phyloP scores from a whole-genome alignment of 2,888 invertebrate genomes.

The Limnephilus marmoratus region DNA sequence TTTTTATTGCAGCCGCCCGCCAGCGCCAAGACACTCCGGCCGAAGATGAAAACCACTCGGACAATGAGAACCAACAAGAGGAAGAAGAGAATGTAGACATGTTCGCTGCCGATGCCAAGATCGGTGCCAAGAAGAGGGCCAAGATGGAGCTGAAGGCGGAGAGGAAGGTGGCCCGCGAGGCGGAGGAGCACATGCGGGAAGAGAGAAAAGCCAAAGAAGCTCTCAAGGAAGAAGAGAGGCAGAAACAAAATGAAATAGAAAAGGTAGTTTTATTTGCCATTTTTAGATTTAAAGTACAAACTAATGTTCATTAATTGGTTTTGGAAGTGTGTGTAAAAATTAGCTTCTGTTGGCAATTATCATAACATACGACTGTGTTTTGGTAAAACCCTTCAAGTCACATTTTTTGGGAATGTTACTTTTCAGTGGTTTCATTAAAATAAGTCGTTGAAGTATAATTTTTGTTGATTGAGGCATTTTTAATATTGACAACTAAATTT shows the following conservation, averaged over 20 bases:
- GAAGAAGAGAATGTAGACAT: slow-evolving; percentile 68
- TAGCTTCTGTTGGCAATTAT: too few relatives aligned
- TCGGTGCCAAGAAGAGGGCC: slow-evolving; percentile 95
- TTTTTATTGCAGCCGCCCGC: slow-evolving; percentile 70
- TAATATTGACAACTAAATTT: too few relatives aligned
- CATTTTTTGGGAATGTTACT: too few relatives aligned
- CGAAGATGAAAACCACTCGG: slow-evolving; percentile 76
- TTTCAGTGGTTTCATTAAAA: too few relatives aligned
- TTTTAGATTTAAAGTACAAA: neutral
- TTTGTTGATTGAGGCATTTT: too few relatives aligned
- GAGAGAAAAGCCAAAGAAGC: slow-evolving; percentile 88
- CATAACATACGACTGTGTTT: too few relatives aligned
- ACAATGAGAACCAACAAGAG: slow-evolving; percentile 76
- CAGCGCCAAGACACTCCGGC: slow-evolving; percentile 71
- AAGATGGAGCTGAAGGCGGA: slow-evolving; percentile 96
- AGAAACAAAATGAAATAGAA: slow-evolving; percentile 84
- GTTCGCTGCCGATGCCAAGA: slow-evolving; percentile 81
- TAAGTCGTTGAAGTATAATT: too few relatives aligned
- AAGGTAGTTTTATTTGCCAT: slow-evolving; percentile 69
- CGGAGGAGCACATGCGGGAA: slow-evolving; percentile 86
- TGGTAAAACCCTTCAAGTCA: too few relatives aligned
- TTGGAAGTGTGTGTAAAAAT: too few relatives aligned
- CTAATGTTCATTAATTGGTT: neutral
- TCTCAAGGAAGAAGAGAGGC: slow-evolving; percentile 85
- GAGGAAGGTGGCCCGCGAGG: slow-evolving; percentile 89